A percentile compares a stretch with the other conserved stretches of the same genome.
Conservation (phyloP, 37 sponge, comb jelly and placozoan genomes). For the Hormiphora californensis region DNA sequence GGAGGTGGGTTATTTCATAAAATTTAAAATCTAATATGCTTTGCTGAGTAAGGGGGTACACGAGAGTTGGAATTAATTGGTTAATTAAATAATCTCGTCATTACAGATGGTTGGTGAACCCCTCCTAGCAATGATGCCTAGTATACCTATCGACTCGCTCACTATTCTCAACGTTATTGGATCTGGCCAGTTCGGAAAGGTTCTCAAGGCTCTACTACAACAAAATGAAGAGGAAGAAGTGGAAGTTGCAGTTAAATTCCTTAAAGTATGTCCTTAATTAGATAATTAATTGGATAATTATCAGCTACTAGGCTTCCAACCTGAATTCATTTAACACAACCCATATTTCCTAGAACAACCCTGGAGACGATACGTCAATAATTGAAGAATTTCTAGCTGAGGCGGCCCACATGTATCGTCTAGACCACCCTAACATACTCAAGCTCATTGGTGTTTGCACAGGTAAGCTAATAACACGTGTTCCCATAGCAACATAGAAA, state of each 20-base stretch:
- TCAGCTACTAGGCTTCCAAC: no score
- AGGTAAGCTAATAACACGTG: no score
- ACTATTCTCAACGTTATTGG: neutral
- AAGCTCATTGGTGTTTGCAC: neutral
- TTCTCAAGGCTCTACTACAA: neutral
- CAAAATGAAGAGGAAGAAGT: neutral
- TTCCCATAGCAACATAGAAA: neutral
- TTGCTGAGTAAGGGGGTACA: no score
- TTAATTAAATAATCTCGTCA: no score
- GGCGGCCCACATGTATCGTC: neutral
- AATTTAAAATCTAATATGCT: neutral
- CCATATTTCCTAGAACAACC: no score
- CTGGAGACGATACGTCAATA: neutral
- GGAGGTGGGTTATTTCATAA: neutral
- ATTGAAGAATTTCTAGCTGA: neutral
- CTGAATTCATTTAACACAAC: no score
- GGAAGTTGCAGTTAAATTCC: slow-evolving; percentile 10
- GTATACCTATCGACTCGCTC: no score
- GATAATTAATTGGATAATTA: no score
- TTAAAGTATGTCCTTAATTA: no score
- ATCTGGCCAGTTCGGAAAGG: slow-evolving; percentile 18
- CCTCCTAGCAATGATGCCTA: no score
- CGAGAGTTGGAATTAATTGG: no score
- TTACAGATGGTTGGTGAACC: no score
- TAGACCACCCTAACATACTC: neutral